Evolutionary conservation across 2,888 invertebrate genomes (phyloP).

Genomic region (Eucera pruinosa): DNA sequence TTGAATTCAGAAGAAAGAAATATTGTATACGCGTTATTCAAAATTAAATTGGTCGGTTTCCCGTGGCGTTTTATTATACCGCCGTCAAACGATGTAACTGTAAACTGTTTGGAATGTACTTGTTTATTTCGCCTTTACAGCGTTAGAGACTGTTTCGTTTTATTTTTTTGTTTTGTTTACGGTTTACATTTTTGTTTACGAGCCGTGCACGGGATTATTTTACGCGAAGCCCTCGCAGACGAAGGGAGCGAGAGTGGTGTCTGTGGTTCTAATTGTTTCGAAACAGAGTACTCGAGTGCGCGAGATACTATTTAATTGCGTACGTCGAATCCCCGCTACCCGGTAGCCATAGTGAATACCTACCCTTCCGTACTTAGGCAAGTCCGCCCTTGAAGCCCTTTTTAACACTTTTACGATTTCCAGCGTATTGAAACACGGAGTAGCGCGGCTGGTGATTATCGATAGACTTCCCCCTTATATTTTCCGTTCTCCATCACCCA

Average conservation of each 20-base stretch:
- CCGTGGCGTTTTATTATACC: not conserved
- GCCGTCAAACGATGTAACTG: not conserved
- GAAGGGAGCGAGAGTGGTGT: not conserved
- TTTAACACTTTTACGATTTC: slow-evolving; percentile 77
- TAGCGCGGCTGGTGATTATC: slow-evolving; percentile 52
- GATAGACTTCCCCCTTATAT: slow-evolving; percentile 50
- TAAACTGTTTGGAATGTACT: slow-evolving; percentile 26
- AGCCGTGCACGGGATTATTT: slow-evolving; percentile 19
- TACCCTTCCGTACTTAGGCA: slow-evolving; percentile 54
- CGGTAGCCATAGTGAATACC: slow-evolving; percentile 63
- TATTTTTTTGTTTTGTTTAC: too few species aligned
- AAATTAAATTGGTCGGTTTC: slow-evolving; percentile 10
- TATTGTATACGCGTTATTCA: not conserved
- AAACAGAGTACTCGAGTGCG: slow-evolving; percentile 19
- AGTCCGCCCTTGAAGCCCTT: slow-evolving; percentile 68
- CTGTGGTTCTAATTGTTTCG: slow-evolving; percentile 35
- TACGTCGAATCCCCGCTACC: slow-evolving; percentile 41
- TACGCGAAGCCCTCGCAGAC: not conserved
- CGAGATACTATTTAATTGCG: slow-evolving; percentile 61
- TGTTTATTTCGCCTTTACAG: slow-evolving; percentile 14
- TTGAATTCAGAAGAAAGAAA: not conserved
- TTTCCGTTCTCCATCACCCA: slow-evolving; percentile 49
- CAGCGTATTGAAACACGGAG: slow-evolving; percentile 66
- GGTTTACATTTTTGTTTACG: not conserved
- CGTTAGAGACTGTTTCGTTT: not conserved